Conservation (phyloP, 2,888 invertebrate genomes). For the Vannuccia rotundouncinata region DNA sequence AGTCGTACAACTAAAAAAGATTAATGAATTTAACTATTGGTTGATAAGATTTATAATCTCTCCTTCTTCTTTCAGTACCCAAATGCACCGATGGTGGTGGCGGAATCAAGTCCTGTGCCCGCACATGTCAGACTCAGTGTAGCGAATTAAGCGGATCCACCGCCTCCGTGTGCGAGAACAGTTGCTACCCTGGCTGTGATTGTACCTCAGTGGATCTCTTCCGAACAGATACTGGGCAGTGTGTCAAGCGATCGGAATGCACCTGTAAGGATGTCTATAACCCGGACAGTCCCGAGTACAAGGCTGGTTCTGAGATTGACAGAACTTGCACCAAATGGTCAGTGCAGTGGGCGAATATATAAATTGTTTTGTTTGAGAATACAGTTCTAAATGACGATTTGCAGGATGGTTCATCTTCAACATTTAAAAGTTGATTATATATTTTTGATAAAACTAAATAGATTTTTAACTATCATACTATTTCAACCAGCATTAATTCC, state of each 20-base stretch:
- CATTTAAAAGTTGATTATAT: too few relatives aligned
- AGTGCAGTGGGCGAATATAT: neutral
- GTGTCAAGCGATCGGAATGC: slow-evolving; percentile 36
- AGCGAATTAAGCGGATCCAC: slow-evolving; percentile 15
- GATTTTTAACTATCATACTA: too few relatives aligned
- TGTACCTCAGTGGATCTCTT: slow-evolving; percentile 20
- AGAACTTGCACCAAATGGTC: slow-evolving; percentile 30
- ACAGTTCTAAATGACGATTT: too few relatives aligned
- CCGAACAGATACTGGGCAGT: slow-evolving; percentile 32
- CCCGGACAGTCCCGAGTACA: slow-evolving; percentile 28
- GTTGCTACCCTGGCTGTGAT: slow-evolving; percentile 37
- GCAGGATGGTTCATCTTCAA: too few relatives aligned
- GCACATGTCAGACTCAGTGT: slow-evolving; percentile 35
- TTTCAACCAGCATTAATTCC: too few relatives aligned
- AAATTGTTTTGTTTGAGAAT: neutral
- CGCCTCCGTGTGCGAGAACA: slow-evolving; percentile 28
- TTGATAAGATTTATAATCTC: too few relatives aligned
- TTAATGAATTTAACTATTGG: neutral
- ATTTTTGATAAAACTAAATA: too few relatives aligned
- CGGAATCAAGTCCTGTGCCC: slow-evolving; percentile 28
- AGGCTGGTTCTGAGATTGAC: slow-evolving; percentile 22
- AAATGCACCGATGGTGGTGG: slow-evolving; percentile 28
- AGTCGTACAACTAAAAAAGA: neutral
- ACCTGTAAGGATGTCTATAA: slow-evolving; percentile 34
- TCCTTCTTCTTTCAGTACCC: slow-evolving; percentile 25